These are phyloP conservation scores for Siphamia tubifer DNA, from an alignment of 2,113 vertebrate species.

Conservation along the genomic window DNA sequence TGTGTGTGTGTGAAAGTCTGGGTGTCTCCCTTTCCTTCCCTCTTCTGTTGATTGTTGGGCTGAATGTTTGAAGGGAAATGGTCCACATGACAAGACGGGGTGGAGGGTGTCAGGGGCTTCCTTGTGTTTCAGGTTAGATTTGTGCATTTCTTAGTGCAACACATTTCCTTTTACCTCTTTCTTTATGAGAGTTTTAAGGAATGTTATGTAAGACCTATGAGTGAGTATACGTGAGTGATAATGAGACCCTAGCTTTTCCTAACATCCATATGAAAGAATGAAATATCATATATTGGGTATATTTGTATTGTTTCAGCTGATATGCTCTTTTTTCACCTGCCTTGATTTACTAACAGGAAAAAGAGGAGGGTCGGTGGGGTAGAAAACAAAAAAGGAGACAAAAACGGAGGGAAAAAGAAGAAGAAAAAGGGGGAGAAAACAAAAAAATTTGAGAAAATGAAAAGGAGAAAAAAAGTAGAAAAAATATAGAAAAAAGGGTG, in stretches of 20 bases:
- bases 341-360: no score
- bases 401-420: no score
- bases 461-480: no score
- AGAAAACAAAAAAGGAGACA: no score
- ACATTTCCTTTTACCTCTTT: neutral
- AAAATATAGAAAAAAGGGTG: no score
- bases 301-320: no score
- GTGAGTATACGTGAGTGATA: neutral
- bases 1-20: constrained; percentile 7
- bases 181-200: neutral
- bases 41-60: constrained; percentile 17
- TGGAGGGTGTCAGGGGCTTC: neutral
- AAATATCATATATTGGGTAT: no score
- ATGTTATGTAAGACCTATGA: neutral
- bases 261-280: no score
- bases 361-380: no score
- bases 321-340: no score
- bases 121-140: neutral
- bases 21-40: constrained; percentile 27
- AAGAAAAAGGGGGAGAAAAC: no score
- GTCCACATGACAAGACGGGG: constrained; percentile 18
- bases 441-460: no score
- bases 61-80: constrained; percentile 26
- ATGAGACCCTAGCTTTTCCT: neutral
- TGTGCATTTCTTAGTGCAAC: neutral